Conservation (phyloP, 2,113 vertebrate species). For the Telmatochromis brachygnathus region DNA sequence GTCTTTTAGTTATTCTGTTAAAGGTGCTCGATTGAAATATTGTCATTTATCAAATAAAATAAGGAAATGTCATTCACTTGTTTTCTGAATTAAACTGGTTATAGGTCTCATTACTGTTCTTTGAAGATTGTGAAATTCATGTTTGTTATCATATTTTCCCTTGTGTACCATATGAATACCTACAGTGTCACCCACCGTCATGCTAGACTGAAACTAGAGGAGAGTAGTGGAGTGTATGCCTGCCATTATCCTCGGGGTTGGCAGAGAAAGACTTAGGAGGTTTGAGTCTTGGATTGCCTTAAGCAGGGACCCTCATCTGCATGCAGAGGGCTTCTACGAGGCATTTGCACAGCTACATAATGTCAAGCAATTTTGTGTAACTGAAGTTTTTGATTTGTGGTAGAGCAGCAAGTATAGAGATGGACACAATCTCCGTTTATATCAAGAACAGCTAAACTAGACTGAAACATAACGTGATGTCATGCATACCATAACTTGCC, state of each 20-base stretch:
- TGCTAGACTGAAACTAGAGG: constrained; percentile 31
- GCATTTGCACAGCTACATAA: constrained; percentile 43
- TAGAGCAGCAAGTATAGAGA: background rate
- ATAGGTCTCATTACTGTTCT: background rate
- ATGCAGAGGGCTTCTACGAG: constrained; percentile 42
- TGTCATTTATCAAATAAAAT: constrained; percentile 5
- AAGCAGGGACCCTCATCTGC: constrained; percentile 57
- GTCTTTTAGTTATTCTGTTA: background rate
- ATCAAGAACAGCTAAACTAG: constrained; percentile 14
- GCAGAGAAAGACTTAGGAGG: constrained; percentile 66
- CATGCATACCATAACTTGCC: background rate
- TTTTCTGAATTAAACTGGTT: background rate
- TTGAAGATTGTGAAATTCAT: background rate
- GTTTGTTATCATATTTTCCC: constrained; percentile 1
- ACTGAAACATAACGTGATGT: constrained; percentile 9
- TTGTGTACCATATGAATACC: background rate
- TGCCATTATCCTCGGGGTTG: constrained; percentile 52
- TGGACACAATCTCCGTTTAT: constrained; percentile 23
- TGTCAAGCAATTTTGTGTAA: constrained; percentile 63
- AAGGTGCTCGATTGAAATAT: background rate
- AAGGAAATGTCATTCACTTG: background rate
- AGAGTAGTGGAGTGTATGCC: constrained; percentile 16
- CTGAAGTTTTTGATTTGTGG: constrained; percentile 47
- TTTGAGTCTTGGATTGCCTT: constrained; percentile 61
- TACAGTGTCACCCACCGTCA: constrained; percentile 26